These are phyloP conservation scores for Hoplodrina blanda DNA, from an alignment of 2,888 invertebrate genomes.

Conservation along the genomic window DNA sequence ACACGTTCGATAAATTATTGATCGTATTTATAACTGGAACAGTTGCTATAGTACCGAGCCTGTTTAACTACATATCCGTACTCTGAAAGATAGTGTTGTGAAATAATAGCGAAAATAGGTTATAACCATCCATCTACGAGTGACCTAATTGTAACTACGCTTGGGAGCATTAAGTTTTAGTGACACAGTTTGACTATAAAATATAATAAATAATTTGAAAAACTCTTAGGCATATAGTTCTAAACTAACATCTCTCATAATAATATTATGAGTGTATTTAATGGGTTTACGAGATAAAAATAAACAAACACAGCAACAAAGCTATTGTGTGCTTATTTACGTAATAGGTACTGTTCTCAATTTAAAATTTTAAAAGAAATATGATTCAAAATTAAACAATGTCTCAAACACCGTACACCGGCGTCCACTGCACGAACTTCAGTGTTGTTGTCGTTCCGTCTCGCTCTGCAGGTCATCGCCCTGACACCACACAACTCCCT, in stretches of 20 bases:
- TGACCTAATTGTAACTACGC: background rate
- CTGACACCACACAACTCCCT: conserved; percentile 83
- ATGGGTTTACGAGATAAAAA: conserved; percentile 4
- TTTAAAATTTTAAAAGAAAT: conserved; percentile 45
- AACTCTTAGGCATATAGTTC: background rate
- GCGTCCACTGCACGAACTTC: conserved; percentile 84
- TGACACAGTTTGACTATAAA: conserved; percentile 2
- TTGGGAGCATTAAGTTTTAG: conserved; percentile 2
- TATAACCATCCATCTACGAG: conserved; percentile 72
- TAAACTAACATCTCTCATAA: background rate
- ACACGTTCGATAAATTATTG: conserved; percentile 72
- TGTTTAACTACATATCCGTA: conserved; percentile 65
- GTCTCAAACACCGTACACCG: conserved; percentile 57
- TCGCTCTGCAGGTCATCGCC: conserved; percentile 89
- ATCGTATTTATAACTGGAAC: conserved; percentile 76
- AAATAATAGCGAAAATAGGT: conserved; percentile 80
- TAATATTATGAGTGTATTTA: background rate
- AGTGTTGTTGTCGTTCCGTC: conserved; percentile 89
- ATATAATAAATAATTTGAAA: background rate
- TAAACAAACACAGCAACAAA: conserved; percentile 11
- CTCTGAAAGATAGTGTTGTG: conserved; percentile 76
- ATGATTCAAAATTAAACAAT: conserved; percentile 59
- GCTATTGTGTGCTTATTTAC: conserved; percentile 18
- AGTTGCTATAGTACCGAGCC: conserved; percentile 69
- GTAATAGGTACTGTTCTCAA: conserved; percentile 35